Percentiles rank a stretch among this genome's conserved stretches.
Evolutionary conservation across 2,888 invertebrate genomes (phyloP).

Genomic region (Nemurella pictetii): DNA sequence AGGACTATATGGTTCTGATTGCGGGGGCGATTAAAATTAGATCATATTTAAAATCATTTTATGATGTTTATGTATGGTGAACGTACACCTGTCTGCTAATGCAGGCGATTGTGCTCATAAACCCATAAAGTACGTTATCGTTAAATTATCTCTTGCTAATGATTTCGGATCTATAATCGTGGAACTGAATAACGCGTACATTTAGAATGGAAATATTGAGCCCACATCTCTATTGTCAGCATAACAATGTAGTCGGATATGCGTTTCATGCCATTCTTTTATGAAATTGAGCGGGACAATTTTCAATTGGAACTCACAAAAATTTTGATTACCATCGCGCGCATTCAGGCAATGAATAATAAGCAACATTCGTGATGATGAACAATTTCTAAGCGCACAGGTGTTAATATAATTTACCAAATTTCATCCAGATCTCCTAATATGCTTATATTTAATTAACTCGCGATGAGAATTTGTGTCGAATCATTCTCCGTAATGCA

Average conservation of each 20-base stretch:
- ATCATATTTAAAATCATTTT: not conserved
- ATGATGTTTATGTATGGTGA: not conserved
- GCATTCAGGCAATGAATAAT: not conserved
- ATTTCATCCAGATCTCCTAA: not conserved
- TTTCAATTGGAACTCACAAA: not conserved
- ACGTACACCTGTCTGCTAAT: not conserved
- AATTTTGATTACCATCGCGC: too few relatives aligned
- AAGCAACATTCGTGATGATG: not conserved
- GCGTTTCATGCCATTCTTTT: not conserved
- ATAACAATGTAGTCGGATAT: not conserved
- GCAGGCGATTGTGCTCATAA: not conserved
- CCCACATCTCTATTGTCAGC: not conserved
- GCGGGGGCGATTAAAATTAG: not conserved
- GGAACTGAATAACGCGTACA: not conserved
- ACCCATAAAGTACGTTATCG: not conserved
- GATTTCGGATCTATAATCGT: not conserved
- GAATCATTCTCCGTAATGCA: not conserved
- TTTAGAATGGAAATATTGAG: not conserved
- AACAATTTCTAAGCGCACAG: not conserved
- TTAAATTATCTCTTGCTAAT: not conserved
- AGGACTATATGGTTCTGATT: not conserved
- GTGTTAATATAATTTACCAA: not conserved
- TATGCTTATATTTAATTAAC: not conserved
- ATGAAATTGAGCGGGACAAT: not conserved
- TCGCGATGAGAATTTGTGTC: not conserved